Percentiles rank a stretch among this genome's conserved stretches.
These are phyloP conservation scores for Cheilinus undulatus DNA, from an alignment of 2,113 vertebrate genomes.

Conservation along the genomic window DNA sequence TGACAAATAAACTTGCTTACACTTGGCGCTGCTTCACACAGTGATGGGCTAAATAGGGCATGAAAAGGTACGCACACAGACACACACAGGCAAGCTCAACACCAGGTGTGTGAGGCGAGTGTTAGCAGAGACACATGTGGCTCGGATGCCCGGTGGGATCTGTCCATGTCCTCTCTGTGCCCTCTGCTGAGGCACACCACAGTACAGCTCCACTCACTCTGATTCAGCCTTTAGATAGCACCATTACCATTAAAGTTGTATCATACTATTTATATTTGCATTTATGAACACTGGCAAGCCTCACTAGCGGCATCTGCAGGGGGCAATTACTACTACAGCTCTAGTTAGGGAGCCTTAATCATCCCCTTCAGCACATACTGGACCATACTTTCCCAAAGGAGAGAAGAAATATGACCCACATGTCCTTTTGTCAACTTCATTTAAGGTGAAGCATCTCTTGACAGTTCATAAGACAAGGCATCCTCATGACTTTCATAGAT, in stretches of 20 bases:
- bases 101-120: conserved; percentile 72
- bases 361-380: too few relatives aligned
- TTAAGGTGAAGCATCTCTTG: too few relatives aligned
- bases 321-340: not conserved
- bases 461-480: too few relatives aligned
- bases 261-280: not conserved
- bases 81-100: conserved; percentile 32
- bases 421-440: too few relatives aligned
- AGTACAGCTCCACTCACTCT: conserved; percentile 9
- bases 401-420: too few relatives aligned
- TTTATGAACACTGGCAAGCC: not conserved
- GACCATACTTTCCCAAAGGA: too few relatives aligned
- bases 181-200: conserved; percentile 58
- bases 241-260: not conserved
- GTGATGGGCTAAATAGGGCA: conserved; percentile 76
- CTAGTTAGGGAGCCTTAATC: not conserved
- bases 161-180: conserved; percentile 65
- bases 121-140: conserved; percentile 74
- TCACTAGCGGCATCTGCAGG: not conserved
- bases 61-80: conserved; percentile 59
- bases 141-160: conserved; percentile 64
- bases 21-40: conserved; percentile 65
- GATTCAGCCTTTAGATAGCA: conserved; percentile 7
- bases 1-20: conserved; percentile 70
- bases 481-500: too few relatives aligned